Evolutionary conservation across 2,797 vertebrate genomes (phyloP).

Genomic region (Leptoclinus maculatus): DNA sequence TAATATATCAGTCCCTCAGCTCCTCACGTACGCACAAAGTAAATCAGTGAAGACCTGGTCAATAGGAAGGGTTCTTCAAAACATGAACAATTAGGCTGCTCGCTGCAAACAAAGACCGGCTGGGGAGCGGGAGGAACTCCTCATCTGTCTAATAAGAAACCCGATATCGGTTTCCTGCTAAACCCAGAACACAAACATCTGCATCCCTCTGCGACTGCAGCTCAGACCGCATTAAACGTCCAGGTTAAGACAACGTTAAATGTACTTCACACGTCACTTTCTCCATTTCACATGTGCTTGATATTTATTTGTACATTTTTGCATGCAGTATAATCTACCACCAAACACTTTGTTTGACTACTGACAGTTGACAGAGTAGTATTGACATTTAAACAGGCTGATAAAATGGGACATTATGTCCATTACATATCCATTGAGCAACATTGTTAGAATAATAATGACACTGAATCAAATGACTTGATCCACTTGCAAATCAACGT

Average conservation of each 20-base stretch:
- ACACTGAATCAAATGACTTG: neutral
- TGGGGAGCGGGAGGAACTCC: slow-evolving; percentile 22
- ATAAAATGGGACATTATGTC: neutral
- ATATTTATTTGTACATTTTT: neutral
- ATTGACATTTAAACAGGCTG: neutral
- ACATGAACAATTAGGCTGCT: slow-evolving; percentile 53
- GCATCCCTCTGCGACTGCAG: neutral
- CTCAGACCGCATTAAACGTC: neutral
- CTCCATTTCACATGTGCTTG: neutral
- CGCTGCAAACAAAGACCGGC: slow-evolving; percentile 54
- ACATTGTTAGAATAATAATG: neutral
- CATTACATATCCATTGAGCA: neutral
- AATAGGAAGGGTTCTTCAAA: slow-evolving; percentile 72
- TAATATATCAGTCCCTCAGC: slow-evolving; percentile 43
- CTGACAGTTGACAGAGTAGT: neutral
- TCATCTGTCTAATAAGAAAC: slow-evolving; percentile 20
- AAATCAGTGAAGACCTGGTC: slow-evolving; percentile 56
- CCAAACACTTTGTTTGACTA: neutral
- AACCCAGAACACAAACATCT: slow-evolving; percentile 22
- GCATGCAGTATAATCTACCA: neutral
- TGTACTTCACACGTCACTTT: neutral
- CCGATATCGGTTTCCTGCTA: slow-evolving; percentile 31
- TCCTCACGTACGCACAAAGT: slow-evolving; percentile 62
- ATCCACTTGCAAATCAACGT: neutral
- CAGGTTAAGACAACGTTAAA: neutral